phyloP scores from a whole-genome alignment of 2,797 vertebrate species.

The Eulemur mongoz region DNA sequence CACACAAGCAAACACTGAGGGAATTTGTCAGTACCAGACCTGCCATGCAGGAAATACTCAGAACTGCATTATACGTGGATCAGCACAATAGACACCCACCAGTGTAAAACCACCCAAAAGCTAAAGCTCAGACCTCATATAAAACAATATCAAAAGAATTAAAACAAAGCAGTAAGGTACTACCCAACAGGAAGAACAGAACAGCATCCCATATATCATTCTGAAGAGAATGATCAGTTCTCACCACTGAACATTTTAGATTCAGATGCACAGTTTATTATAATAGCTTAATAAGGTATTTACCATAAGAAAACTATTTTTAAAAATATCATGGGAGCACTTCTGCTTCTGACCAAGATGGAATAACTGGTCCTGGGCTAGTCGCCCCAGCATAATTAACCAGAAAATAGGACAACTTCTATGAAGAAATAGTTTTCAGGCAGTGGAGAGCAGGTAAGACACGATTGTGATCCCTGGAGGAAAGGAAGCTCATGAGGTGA shows the following conservation, averaged over 20 bases:
- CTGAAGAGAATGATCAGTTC: neutral
- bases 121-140: no score
- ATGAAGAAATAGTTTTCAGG: neutral
- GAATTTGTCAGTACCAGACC: no score
- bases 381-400: neutral
- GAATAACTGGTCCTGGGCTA: no score
- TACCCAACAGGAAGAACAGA: no score
- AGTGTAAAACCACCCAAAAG: no score
- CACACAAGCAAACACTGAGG: no score
- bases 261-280: neutral
- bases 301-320: neutral
- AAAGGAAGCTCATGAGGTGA: neutral
- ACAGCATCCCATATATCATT: no score
- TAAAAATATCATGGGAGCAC: neutral
- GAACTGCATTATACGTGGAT: no score
- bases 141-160: no score
- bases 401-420: neutral
- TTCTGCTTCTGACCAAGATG: neutral
- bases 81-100: no score
- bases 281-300: neutral
- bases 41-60: no score
- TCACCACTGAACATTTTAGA: neutral
- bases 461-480: neutral
- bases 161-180: no score
- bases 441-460: neutral